Percentiles rank a stretch among this genome's conserved stretches.
Evolutionary conservation across 2,113 vertebrate species (phyloP).

Genomic region (Carettochelys insculpta): DNA sequence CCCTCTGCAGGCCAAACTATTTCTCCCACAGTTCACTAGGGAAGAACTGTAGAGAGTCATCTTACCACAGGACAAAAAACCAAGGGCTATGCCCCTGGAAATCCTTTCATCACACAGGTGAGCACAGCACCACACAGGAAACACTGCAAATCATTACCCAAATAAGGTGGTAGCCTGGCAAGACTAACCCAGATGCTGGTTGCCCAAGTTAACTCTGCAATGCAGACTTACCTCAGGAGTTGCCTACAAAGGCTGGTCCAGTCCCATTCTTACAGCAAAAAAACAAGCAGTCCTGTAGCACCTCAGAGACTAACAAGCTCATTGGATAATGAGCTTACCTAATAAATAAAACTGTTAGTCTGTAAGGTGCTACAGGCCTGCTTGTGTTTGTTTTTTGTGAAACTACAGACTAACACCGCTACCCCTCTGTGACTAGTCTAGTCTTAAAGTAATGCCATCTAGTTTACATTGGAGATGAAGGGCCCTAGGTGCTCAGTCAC

Average conservation of each 20-base stretch:
- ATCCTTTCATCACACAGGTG: not conserved
- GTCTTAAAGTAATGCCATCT: not conserved
- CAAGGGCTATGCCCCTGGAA: not conserved
- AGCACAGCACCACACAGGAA: not conserved
- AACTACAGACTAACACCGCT: too few relatives aligned
- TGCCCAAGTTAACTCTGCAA: not conserved
- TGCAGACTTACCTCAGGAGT: not conserved
- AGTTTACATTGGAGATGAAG: not conserved
- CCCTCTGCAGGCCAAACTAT: fast-evolving
- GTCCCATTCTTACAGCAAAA: not conserved
- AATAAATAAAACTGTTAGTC: too few relatives aligned
- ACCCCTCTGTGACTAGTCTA: too few relatives aligned
- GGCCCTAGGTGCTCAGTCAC: not conserved
- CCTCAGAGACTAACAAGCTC: too few relatives aligned
- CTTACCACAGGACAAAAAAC: not conserved
- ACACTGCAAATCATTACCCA: too few relatives aligned
- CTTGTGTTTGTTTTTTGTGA: too few relatives aligned
- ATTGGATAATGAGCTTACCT: too few relatives aligned
- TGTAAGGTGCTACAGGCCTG: too few relatives aligned
- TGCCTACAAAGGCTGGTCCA: not conserved
- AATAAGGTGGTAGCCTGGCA: not conserved
- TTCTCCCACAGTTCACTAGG: not conserved
- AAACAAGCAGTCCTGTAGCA: too few relatives aligned
- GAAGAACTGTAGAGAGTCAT: not conserved
- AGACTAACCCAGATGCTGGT: not conserved